Evolutionary conservation across 2,888 invertebrate genomes (phyloP).

Genomic region (Hybos culiciformis): DNA sequence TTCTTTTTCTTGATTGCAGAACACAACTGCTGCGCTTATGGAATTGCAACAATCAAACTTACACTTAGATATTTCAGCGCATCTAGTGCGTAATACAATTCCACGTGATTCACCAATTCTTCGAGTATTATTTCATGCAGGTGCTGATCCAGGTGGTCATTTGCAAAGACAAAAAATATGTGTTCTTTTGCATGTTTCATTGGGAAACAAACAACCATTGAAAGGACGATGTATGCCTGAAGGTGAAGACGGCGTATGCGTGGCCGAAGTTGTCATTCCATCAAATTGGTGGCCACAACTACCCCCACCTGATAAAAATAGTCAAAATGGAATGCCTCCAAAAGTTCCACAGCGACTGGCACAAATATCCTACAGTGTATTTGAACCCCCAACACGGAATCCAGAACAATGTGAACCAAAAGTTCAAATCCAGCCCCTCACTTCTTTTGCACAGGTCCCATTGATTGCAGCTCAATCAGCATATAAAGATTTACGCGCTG

Average conservation of each 20-base stretch:
- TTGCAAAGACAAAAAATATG: slow-evolving; percentile 67
- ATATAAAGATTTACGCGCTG: slow-evolving; percentile 71
- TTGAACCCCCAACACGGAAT: slow-evolving; percentile 61
- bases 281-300: slow-evolving; percentile 82
- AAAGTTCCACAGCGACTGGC: slow-evolving; percentile 61
- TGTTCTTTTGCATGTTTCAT: slow-evolving; percentile 62
- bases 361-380: slow-evolving; percentile 74
- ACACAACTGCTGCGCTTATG: slow-evolving; percentile 42
- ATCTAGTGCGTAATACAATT: slow-evolving; percentile 75
- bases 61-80: slow-evolving; percentile 83
- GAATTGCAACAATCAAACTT: slow-evolving; percentile 55
- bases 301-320: slow-evolving; percentile 48
- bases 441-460: slow-evolving; percentile 50
- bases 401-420: slow-evolving; percentile 61
- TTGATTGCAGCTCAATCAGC: slow-evolving; percentile 64
- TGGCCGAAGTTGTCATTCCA: slow-evolving; percentile 77
- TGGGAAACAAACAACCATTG: slow-evolving; percentile 46
- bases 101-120: slow-evolving; percentile 84
- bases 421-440: slow-evolving; percentile 54
- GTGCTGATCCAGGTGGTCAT: slow-evolving; percentile 68
- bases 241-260: slow-evolving; percentile 82
- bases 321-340: slow-evolving; percentile 38
- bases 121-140: slow-evolving; percentile 84
- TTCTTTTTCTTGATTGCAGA: slow-evolving; percentile 24
- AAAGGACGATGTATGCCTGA: slow-evolving; percentile 89